Evolutionary conservation across 2,113 vertebrate genomes (phyloP).

Genomic region (Ovibos moschatus): DNA sequence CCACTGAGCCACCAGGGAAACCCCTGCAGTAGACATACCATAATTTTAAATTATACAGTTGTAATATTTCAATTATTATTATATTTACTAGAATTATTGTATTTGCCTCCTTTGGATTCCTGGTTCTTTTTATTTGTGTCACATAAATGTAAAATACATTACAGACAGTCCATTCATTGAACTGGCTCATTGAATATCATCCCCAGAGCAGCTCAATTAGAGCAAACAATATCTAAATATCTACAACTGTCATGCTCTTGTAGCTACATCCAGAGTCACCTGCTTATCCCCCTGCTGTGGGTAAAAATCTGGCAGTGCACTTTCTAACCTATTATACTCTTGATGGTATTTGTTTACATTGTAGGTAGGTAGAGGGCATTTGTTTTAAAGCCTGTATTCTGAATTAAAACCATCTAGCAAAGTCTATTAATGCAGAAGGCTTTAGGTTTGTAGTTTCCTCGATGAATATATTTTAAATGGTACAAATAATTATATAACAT

Average conservation of each 20-base stretch:
- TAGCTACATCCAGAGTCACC: background rate
- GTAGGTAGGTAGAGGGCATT: background rate
- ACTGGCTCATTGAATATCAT: background rate
- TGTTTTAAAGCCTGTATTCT: slow-evolving; percentile 18
- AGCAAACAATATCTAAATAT: background rate
- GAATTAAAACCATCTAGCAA: slow-evolving; percentile 3
- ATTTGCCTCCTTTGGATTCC: background rate
- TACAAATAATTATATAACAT: slow-evolving; percentile 1
- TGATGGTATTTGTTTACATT: background rate
- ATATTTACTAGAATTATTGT: background rate
- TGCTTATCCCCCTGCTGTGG: background rate
- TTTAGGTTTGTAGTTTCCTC: slow-evolving; percentile 33
- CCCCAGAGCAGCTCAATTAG: background rate
- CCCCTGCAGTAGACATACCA: background rate
- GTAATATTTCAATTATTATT: background rate
- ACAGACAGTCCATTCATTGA: background rate
- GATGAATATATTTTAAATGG: slow-evolving; percentile 16
- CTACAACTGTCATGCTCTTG: background rate
- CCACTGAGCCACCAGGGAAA: background rate
- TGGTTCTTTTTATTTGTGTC: background rate
- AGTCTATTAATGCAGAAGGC: background rate
- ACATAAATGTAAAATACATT: background rate
- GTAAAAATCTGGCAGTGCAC: background rate
- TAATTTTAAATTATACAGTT: background rate
- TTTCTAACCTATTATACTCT: background rate